Base-by-base conservation (phyloP, 1,140 invertebrate species). In the Drosophila tani region DNA sequence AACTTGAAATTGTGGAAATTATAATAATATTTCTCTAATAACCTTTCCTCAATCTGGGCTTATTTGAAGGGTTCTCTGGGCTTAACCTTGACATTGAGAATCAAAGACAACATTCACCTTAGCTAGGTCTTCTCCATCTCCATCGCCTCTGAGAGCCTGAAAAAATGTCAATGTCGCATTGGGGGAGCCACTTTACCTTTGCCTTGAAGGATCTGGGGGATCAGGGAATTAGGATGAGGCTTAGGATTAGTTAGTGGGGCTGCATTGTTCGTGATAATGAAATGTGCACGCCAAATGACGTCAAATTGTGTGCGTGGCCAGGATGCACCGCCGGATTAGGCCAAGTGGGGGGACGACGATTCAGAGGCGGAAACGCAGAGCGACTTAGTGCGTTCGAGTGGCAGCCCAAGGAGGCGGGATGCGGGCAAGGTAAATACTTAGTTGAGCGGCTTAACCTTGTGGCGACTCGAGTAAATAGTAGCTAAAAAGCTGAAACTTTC, bases 381-480 rank as follows among this genome's bases (percentile, higher is more conserved):
- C 58, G 47, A 75, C 77, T 87, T 87, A 88, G 80, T 70, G 77
- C 66, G 62, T 60, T 84, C 69, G 88, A 87, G 84, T 84, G 77
- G 73, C 65, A 43, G 71, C n/a, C 29, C 47, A 17, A 38, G 64
- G 47, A 19, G 50, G 17, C 49, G 11, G 29, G 17, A 60, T 55
- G 40, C 51, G 45, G 57, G 51, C 69, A 83, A 83, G 81, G 80
- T 83, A 87, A 88, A 81, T 81, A 70, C 62, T 80, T 70, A 65
- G 65, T 77, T 74, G 80, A 74, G 80, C 63, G 84, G 71, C 83
- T 88, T 87, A 87, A 87, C 83, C 83, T 87, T 87, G 69, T 64
- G 67, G 62, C 59, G 70, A 82, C 70, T 79, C 73, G 69, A 87
- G 67, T 80, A 87, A 86, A 86, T 87, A 87, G 80, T 71, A 43